A percentile compares a stretch with the other conserved stretches of the same genome.
These are phyloP conservation scores for Myanophis thanlyinensis DNA, from an alignment of 2,113 vertebrate species.

Conservation along the genomic window DNA sequence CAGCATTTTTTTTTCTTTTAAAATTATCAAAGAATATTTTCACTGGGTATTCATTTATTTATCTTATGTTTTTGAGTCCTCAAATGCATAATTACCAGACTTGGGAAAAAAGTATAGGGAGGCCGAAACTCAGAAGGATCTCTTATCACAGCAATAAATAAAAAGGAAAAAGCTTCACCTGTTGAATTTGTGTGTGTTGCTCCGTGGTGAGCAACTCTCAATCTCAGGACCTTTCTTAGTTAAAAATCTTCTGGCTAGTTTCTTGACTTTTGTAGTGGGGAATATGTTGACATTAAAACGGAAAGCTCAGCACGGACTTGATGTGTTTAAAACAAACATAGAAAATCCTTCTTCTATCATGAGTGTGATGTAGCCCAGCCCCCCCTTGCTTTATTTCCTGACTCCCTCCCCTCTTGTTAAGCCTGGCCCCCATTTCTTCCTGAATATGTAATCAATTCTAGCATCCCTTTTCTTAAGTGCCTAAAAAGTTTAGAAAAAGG, in stretches of 20 bases:
- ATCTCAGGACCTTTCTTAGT: not conserved
- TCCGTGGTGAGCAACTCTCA: not conserved
- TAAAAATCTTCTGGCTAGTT: not conserved
- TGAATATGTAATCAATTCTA: not conserved
- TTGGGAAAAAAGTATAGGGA: not conserved
- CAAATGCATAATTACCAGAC: not conserved
- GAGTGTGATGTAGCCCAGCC: not conserved
- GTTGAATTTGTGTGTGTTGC: not conserved
- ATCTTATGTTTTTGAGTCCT: not conserved
- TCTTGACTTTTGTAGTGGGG: not conserved
- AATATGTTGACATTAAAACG: not conserved
- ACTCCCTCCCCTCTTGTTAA: not conserved
- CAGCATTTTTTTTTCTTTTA: not conserved
- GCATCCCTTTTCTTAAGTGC: not conserved
- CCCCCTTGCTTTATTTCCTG: not conserved
- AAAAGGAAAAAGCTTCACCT: not conserved
- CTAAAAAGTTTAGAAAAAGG: not conserved
- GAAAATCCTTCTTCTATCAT: not conserved
- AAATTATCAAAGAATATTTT: not conserved
- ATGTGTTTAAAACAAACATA: not conserved
- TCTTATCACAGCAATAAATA: not conserved
- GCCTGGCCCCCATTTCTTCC: not conserved
- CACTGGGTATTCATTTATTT: not conserved
- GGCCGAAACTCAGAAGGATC: not conserved
- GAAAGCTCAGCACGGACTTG: not conserved